Base-by-base conservation (phyloP, 1,140 invertebrate species). In the Forficula auricularia region DNA sequence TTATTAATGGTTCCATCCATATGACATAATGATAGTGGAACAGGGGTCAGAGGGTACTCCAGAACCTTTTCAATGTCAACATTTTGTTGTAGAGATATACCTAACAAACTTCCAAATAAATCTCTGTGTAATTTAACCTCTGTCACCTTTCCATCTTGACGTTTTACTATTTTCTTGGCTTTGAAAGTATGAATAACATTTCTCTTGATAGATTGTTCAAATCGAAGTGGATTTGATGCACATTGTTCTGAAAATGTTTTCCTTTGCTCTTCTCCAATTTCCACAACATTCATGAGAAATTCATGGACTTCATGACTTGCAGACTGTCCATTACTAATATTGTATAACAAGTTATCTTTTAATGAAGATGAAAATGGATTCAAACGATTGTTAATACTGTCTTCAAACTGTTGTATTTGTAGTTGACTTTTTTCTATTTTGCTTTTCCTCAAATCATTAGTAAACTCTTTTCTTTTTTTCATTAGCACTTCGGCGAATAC, bases 101-200 rank as follows among this genome's bases (percentile, higher is more conserved):
- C 52, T 33, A 55, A 40, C 35, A 55, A 38, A 38, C 48, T 43
- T 14, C 52, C 51, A 46, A 55, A 55, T 42, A 57, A 51, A 51
- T 56, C 52, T 41, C 53, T 48, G 37, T 54, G 51, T 42, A 57
- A 40, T 40, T 50, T 51, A 32, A 56, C 44, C 45, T 54, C 52
- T 27, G 47, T 41, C 38, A 48, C 45, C 42, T 54, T 55, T 34
- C 47, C 43, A 48, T 48, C 52, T 33, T 39, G 42, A 32, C 22
- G 48, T 13, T 49, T 42, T 31, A 46, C 41, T 45, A 44, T 51
- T 41, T 46, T 51, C 41, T 33, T 22, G 18, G 14, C 10, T 31
- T 45, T 41, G 45, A 52, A 52, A 43, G 45, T 52, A 10, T 43
- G 19, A 16, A 50, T 52, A 42, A 48, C 46, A 9, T 42, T 42